Base-by-base conservation (phyloP, 2,797 vertebrate species). In the Rousettus madagascariensis region DNA sequence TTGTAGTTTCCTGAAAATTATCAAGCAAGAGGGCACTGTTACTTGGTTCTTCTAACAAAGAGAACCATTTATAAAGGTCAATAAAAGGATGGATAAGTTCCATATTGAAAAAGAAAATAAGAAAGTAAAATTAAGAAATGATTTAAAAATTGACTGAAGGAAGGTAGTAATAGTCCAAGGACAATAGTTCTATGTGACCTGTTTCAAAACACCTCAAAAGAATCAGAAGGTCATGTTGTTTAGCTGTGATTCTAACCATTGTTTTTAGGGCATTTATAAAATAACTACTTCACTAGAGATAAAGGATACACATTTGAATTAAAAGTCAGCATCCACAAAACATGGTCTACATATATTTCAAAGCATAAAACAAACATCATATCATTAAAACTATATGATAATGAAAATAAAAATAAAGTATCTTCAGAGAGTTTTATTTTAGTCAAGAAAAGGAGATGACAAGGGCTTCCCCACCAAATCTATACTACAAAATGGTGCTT, bases 31-130 rank as follows among this genome's bases (percentile, higher is more conserved):
- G 28, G 53, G n/a, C 63, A 94, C 43, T 68, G 30, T 59, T 77
- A 75, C 66, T 94, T 92, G 91, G 51, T 61, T 96, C 74, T 89
- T 28, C 77, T 26, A 94, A 95, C 82, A 97, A 92, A 96, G 55
- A 91, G 83, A 96, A 94, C 16, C 49, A 91, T 46, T 91, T 84
- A 94, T 26, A 80, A 95, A 75, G 69, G 69, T 86, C 71, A 72
- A 30, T 41, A 33, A 87, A 93, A 74, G 24, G 12, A 78, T 87
- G 46, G n/a, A 36, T 77, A 94, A 85, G 75, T 93, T 85, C 53
- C n/a, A 86, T 49, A 28, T 15, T 55, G 38, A 65, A 95, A 90
- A 75, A 75, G 19, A 93, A 93, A 94, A n/a, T 80, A 55, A 86
- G 24, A 65, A 94, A 85, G 43, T 63, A 22, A 93, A 94, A 91